These are phyloP conservation scores for Halocaridina rubra DNA, from an alignment of 2,888 invertebrate genomes.

Conservation along the genomic window DNA sequence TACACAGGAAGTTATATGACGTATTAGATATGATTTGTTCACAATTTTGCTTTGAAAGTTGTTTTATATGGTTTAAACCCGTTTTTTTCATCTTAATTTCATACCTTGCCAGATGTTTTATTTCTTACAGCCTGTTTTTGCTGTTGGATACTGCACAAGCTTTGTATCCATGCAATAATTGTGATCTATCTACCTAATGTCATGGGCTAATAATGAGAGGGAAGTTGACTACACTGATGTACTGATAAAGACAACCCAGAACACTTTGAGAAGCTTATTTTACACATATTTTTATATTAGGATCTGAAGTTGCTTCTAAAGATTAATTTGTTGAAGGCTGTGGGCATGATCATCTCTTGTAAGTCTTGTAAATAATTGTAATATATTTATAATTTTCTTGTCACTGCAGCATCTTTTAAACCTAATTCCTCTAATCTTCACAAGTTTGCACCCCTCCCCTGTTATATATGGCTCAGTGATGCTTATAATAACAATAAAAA, in stretches of 20 bases:
- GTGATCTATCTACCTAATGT: neutral
- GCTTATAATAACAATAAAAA: neutral
- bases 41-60: too few species aligned
- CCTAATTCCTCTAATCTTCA: neutral
- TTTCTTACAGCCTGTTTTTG: too few species aligned
- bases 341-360: neutral
- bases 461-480: neutral
- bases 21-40: too few species aligned
- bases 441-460: neutral
- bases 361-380: conserved; percentile 13
- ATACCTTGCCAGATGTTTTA: too few species aligned
- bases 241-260: too few species aligned
- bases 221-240: neutral
- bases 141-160: neutral
- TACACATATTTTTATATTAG: conserved; percentile 24
- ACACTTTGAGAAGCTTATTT: neutral
- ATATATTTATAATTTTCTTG: neutral
- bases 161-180: neutral
- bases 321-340: neutral
- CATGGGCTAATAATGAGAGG: neutral
- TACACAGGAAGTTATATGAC: too few species aligned
- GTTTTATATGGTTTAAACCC: too few species aligned
- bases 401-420: neutral
- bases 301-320: conserved; percentile 6
- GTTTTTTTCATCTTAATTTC: too few species aligned